Base-by-base conservation (phyloP, 2,888 invertebrate species). In the Thymelicus lineola region DNA sequence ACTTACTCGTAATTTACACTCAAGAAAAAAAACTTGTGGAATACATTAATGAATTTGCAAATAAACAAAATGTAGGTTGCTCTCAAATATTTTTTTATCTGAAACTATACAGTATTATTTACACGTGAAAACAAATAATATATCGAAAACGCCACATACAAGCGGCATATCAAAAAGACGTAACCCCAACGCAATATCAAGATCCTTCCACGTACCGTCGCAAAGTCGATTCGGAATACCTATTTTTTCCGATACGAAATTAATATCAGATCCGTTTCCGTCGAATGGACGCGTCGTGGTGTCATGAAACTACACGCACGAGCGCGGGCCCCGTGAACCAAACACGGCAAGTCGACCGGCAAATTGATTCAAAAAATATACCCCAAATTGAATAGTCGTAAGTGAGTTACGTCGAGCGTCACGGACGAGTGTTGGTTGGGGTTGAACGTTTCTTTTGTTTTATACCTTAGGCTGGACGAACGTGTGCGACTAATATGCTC, bases 361-460 rank as follows among this genome's bases (percentile, higher is more conserved):
- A 82, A 82, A 84, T 83, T 81, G 82, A 79, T 81, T 84, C 80
- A 82, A 81, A 82, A 68, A 81, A 82, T 81, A 81, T 75, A 73
- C 72, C 78, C 78, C 79, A 82, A 82, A 83, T 83, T 80, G 82
- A 83, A 83, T 82, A 79, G 81, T 77, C 79, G 77, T 78, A 80
- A 81, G 80, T 77, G 79, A 80, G 79, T 80, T 79, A 80, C 76
- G 77, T 70, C 76, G 75, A 80, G 76, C 75, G 77, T 75, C 75
- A 76, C 76, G 77, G 78, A 77, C 76, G 78, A 79, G 75, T 61
- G 67, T 78, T 75, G 69, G 65, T 62, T 45, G 61, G 66, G 66
- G 58, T 60, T 65, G 45, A 15, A 60, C 35, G 17, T 58, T 59
- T 60, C 66, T 60, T 60, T 68, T 68, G 68, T 68, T 68, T 63